A percentile compares a stretch with the other conserved stretches of the same genome.
These are phyloP conservation scores for Triops cancriformis DNA, from an alignment of 1,140 invertebrate species.

Conservation along the genomic window DNA sequence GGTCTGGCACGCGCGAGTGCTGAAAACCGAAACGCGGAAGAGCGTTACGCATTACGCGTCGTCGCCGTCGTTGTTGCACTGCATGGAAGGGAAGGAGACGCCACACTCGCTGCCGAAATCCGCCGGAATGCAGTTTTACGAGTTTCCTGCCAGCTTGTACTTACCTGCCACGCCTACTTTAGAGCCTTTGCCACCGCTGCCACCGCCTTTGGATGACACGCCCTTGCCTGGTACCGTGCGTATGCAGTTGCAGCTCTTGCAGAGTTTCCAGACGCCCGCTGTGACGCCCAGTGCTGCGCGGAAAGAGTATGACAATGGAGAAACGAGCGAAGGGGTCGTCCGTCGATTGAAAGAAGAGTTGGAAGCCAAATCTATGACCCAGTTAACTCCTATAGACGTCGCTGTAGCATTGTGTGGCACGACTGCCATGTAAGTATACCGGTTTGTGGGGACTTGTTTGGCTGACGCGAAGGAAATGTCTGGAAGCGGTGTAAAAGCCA, in stretches of 20 bases:
- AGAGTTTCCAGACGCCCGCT: conserved; percentile 40
- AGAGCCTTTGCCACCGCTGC: conserved; percentile 37
- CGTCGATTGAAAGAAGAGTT: conserved; percentile 76
- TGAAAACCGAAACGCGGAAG: background rate
- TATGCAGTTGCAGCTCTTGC: conserved; percentile 50
- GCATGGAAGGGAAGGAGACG: background rate
- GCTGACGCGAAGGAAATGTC: background rate
- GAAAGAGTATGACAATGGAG: conserved; percentile 27
- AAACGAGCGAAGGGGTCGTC: conserved; percentile 47
- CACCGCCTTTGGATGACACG: conserved; percentile 40
- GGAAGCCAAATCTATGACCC: conserved; percentile 59
- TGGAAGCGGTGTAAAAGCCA: conserved; percentile 31
- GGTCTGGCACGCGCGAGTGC: background rate
- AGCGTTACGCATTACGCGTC: conserved; percentile 38
- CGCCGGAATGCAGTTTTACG: background rate
- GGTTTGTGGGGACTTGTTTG: background rate
- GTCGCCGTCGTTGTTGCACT: conserved; percentile 8
- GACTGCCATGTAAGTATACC: background rate
- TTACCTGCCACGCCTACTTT: conserved; percentile 35
- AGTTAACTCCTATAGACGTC: conserved; percentile 24
- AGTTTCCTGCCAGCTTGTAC: conserved; percentile 15
- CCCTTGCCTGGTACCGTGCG: conserved; percentile 49
- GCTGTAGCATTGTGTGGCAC: conserved; percentile 35
- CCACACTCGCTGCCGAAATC: too few species aligned
- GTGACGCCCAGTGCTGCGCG: conserved; percentile 28